These are phyloP conservation scores for Heliothis subflexa DNA, from an alignment of 1,140 invertebrate genomes.

Conservation along the genomic window DNA sequence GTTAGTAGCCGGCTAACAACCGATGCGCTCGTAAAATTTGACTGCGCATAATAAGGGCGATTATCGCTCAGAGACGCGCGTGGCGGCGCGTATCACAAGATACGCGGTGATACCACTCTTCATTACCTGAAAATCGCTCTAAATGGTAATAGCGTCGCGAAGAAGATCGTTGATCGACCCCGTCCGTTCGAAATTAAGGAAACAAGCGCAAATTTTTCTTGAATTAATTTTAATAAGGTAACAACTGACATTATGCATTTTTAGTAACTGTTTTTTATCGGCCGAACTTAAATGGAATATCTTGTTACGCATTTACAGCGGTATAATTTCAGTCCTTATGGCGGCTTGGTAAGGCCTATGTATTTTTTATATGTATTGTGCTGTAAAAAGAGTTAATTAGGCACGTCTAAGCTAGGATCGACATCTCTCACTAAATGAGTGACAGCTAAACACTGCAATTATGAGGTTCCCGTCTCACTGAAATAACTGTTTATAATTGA, in stretches of 20 bases:
- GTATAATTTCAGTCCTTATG: slow-evolving; percentile 54
- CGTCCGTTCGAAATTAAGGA: slow-evolving; percentile 67
- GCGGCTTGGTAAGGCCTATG: slow-evolving; percentile 26
- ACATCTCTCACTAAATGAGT: slow-evolving; percentile 68
- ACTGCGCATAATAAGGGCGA: slow-evolving; percentile 81
- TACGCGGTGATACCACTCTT: slow-evolving; percentile 66
- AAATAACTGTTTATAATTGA: slow-evolving; percentile 78
- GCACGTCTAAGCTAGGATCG: slow-evolving; percentile 59
- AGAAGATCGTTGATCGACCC: slow-evolving; percentile 60
- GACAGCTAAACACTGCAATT: slow-evolving; percentile 73
- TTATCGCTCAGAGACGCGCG: slow-evolving; percentile 69
- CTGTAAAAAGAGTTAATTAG: slow-evolving; percentile 52
- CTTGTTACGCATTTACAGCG: slow-evolving; percentile 54
- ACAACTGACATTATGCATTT: slow-evolving; percentile 64
- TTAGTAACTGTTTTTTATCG: slow-evolving; percentile 64
- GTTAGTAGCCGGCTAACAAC: slow-evolving; percentile 74
- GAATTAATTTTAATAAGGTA: slow-evolving; percentile 79
- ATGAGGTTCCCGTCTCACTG: slow-evolving; percentile 64
- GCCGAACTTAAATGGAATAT: slow-evolving; percentile 61
- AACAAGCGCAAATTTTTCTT: slow-evolving; percentile 74
- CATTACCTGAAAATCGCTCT: slow-evolving; percentile 79
- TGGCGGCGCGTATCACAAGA: slow-evolving; percentile 62
- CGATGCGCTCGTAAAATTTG: slow-evolving; percentile 81
- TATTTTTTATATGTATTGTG: slow-evolving; percentile 48
- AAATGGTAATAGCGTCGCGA: slow-evolving; percentile 69